phyloP scores from a whole-genome alignment of 2,888 invertebrate species.

The Drosophila nigricruria region DNA sequence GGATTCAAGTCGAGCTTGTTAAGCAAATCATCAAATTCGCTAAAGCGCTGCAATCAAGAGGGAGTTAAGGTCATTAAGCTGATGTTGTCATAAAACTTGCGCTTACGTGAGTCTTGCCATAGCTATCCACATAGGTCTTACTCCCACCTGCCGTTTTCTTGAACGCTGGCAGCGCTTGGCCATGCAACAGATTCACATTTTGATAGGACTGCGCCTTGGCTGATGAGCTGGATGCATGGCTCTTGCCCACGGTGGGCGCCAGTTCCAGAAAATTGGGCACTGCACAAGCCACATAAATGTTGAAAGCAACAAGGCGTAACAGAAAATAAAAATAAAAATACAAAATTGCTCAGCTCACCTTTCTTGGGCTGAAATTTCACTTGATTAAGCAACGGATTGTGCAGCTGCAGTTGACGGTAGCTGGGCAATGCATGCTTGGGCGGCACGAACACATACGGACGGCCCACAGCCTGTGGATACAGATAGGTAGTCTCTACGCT shows the following conservation, averaged over 20 bases:
- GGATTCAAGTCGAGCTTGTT: slow-evolving; percentile 80
- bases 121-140: slow-evolving; percentile 76
- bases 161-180: slow-evolving; percentile 60
- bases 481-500: slow-evolving; percentile 88
- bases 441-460: slow-evolving; percentile 62
- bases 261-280: slow-evolving; percentile 75
- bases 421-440: slow-evolving; percentile 77
- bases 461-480: slow-evolving; percentile 85
- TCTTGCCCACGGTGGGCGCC: slow-evolving; percentile 64
- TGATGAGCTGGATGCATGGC: slow-evolving; percentile 57
- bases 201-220: slow-evolving; percentile 80
- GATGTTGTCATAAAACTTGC: slow-evolving; percentile 13
- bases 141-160: slow-evolving; percentile 63
- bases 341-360: slow-evolving; percentile 60
- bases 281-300: slow-evolving; percentile 32
- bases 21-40: slow-evolving; percentile 83
- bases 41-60: slow-evolving; percentile 76
- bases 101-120: slow-evolving; percentile 77
- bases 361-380: slow-evolving; percentile 82
- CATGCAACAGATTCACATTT: slow-evolving; percentile 79
- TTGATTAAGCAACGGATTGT: slow-evolving; percentile 82
- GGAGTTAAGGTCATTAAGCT: slow-evolving; percentile 2
- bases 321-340: background rate
- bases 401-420: slow-evolving; percentile 80
- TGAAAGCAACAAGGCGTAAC: slow-evolving; percentile 33